Evolutionary conservation across 2,113 vertebrate species (phyloP).

Genomic region (Phylloscopus whistleri): DNA sequence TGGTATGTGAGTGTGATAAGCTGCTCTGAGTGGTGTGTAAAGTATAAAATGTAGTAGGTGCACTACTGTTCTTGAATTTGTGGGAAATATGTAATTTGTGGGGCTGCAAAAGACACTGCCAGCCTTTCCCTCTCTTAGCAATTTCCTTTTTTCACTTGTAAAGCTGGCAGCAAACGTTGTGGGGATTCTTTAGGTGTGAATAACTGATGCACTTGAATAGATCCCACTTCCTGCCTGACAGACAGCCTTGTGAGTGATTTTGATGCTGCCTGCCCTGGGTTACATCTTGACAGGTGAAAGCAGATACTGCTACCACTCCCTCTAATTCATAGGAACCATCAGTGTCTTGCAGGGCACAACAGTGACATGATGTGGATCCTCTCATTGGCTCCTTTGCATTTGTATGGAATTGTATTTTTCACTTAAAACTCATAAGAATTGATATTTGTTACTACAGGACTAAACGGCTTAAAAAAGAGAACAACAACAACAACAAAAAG

Average conservation of each 20-base stretch:
- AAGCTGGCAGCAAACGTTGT: neutral
- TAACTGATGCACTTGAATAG: neutral
- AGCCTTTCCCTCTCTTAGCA: neutral
- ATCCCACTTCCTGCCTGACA: slow-evolving; percentile 22
- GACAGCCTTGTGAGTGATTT: neutral
- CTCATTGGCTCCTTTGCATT: neutral
- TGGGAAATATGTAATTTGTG: neutral
- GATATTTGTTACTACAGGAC: neutral
- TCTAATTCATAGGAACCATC: neutral
- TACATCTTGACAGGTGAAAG: neutral
- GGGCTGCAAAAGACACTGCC: neutral
- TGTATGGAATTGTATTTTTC: neutral
- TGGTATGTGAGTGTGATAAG: neutral
- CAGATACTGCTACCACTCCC: neutral
- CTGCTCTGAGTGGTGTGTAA: neutral
- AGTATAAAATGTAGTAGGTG: neutral
- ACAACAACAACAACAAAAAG: neutral
- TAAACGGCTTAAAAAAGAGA: neutral
- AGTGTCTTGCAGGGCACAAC: neutral
- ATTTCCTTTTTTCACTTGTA: neutral
- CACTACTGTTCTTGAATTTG: neutral
- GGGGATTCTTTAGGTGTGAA: neutral
- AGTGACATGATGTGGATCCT: neutral
- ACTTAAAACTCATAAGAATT: neutral
- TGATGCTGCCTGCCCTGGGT: neutral